Base-by-base conservation (phyloP, 2,888 invertebrate genomes). In the Mythimna lalbum region DNA sequence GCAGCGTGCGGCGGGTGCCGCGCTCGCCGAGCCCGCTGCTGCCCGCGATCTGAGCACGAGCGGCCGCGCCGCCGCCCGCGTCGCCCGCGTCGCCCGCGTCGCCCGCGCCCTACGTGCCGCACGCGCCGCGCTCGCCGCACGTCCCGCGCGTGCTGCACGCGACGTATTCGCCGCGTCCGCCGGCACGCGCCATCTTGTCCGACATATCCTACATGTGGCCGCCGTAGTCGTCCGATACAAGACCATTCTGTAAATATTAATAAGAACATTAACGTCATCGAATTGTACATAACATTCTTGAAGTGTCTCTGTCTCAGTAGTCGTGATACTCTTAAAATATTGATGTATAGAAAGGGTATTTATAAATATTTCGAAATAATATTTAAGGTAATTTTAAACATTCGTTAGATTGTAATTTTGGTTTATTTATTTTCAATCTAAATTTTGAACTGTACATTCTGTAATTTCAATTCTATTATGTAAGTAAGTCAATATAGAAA, bases 21-120 rank as follows among this genome's bases (percentile, higher is more conserved):
- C 93, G 94, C 82, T 94, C 93, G 74, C 93, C 93, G 87, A 95
- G 95, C 90, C 95, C 95, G 87, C 93, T 95, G 88, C 94, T 95
- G 91, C 91, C 94, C 85, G 90, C 92, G 82, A 91, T 94, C 84
- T 95, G 92, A 94, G 89, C 88, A 69, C 76, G 69, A 53, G 68
- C 47, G 76, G 67, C 67, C 60, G 75, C 83, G 83, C 61, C 77
- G 71, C 55, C 57, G 76, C 67, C 67, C 60, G 75, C 83, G 83
- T 47, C 63, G 55, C 76, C 55, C 60, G 75, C 83, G 83, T 47
- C 63, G 55, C 76, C 55, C 57, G 65, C 70, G 63, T 61, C 77
- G 91, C 78, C 70, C 75, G 69, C 65, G 67, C 81, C 69, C 27
- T 73, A 71, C 75, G 69, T 70, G 81, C 78, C 81, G 74, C 31